Percentiles rank a stretch among this genome's conserved stretches.
These are phyloP conservation scores for Nilaparvata lugens DNA, from an alignment of 1,140 invertebrate species.

Conservation along the genomic window DNA sequence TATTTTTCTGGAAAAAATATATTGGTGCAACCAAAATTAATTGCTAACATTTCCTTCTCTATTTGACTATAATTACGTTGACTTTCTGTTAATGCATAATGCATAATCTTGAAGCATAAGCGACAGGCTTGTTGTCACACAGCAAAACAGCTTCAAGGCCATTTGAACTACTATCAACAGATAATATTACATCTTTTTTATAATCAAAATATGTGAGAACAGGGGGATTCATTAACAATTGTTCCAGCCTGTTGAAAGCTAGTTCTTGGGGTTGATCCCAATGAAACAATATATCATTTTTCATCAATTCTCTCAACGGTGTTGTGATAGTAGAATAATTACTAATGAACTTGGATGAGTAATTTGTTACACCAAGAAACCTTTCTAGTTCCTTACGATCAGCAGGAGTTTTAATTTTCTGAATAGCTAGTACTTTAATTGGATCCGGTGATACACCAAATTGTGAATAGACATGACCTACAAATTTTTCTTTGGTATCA, in stretches of 20 bases:
- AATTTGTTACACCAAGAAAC: constrained; percentile 37
- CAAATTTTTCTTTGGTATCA: constrained; percentile 30
- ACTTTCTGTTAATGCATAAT: constrained; percentile 27
- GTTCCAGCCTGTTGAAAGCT: constrained; percentile 28
- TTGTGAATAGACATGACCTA: constrained; percentile 33
- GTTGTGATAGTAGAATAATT: constrained; percentile 23
- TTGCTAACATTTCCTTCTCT: constrained; percentile 38
- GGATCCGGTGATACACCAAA: constrained; percentile 31
- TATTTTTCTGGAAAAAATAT: constrained; percentile 29
- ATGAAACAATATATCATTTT: constrained; percentile 24
- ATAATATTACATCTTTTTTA: constrained; percentile 18
- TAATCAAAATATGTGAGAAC: constrained; percentile 28
- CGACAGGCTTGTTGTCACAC: constrained; percentile 28
- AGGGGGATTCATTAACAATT: constrained; percentile 21
- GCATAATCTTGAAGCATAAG: constrained; percentile 33
- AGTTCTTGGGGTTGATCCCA: constrained; percentile 26
- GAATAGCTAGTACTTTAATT: constrained; percentile 33
- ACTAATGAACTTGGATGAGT: constrained; percentile 30
- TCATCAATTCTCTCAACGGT: constrained; percentile 27
- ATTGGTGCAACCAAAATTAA: constrained; percentile 31
- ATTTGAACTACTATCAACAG: constrained; percentile 25
- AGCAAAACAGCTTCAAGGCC: constrained; percentile 29
- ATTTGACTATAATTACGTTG: constrained; percentile 37
- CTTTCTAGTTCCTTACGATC: constrained; percentile 33
- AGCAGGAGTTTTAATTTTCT: constrained; percentile 25